Evolutionary conservation across 2,113 vertebrate species (phyloP), one percentile per base, ranked within the genome.

Genomic region (Telmatochromis sp.): DNA sequence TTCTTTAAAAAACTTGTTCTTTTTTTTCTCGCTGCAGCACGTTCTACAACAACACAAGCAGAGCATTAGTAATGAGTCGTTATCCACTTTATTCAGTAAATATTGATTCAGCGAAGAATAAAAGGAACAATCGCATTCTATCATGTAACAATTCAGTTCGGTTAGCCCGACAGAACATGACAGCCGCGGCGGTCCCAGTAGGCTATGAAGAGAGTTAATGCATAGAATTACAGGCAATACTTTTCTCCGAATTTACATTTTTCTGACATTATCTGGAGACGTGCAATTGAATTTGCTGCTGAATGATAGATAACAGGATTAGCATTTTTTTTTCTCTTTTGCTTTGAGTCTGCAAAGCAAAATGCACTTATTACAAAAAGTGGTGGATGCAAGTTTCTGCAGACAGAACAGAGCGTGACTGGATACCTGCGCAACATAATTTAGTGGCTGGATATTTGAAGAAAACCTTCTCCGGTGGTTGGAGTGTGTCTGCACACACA

Each of bases 301-400:
- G 70, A 63, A 84, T 88, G 63, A 81, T 58, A 86, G 86, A 92
- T 92, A 90, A 91, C 83, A 70, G 57, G 23, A 80, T 86, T 90
- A 86, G 17, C 53, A 17, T 82, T 51, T 49, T 78, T 78, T 81
- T 26, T 17, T 26, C 7, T 78, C 80, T 65, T 28, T 31, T 14
- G 17, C 15, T 63, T 54, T 53, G 53, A 80, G 51, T 79, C 55
- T n/a, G 26, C 9, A 35, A 81, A 81, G 65, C n/a, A 28, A 81
- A 87, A 90, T 68, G n/a, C 87, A 33, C 49, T 68, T 84, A 53
- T 83, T 73, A 82, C 28, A 81, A 82, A 84, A 63, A 80, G 47
- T 78, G 42, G 35, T 75, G n/a, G 40, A 60, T 88, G 35, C 19
- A 54, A 82, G 55, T 70, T 75, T 68, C 70, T 47, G 53, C 26